Conservation (phyloP, 1,140 invertebrate species). For the Dendrolimus punctatus region DNA sequence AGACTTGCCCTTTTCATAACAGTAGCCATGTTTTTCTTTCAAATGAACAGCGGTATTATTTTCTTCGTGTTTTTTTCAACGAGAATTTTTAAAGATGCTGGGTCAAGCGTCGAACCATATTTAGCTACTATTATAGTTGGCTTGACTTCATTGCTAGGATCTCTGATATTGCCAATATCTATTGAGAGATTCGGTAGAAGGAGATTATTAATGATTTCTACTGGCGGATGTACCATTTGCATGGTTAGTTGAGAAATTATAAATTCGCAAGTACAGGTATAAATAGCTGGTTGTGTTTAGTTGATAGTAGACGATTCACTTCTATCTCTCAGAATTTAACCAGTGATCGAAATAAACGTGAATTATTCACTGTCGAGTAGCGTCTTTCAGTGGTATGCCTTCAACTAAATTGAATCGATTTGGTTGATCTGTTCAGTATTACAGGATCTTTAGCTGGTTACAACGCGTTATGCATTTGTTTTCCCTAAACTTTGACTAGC, state of each 20-base stretch:
- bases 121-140: constrained; percentile 31
- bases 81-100: constrained; percentile 51
- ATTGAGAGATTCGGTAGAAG: constrained; percentile 71
- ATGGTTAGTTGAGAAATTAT: constrained; percentile 15
- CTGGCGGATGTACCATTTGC: constrained; percentile 20
- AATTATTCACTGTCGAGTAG: too few relatives aligned
- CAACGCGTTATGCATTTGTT: too few relatives aligned
- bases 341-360: too few relatives aligned
- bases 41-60: constrained; percentile 47
- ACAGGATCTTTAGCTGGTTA: too few relatives aligned
- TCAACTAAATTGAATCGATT: too few relatives aligned
- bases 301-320: too few relatives aligned
- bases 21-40: constrained; percentile 32
- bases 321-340: too few relatives aligned
- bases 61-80: constrained; percentile 71
- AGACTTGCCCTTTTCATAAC: constrained; percentile 25
- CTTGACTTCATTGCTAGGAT: constrained; percentile 62
- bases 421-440: too few relatives aligned
- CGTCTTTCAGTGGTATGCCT: too few relatives aligned
- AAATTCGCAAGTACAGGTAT: too few relatives aligned
- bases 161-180: constrained; percentile 40
- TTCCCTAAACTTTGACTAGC: too few relatives aligned
- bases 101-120: constrained; percentile 23
- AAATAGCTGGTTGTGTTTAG: too few relatives aligned
- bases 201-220: constrained; percentile 59